These are phyloP conservation scores for Mohoua ochrocephala DNA, from an alignment of 2,113 vertebrate species.

Conservation along the genomic window DNA sequence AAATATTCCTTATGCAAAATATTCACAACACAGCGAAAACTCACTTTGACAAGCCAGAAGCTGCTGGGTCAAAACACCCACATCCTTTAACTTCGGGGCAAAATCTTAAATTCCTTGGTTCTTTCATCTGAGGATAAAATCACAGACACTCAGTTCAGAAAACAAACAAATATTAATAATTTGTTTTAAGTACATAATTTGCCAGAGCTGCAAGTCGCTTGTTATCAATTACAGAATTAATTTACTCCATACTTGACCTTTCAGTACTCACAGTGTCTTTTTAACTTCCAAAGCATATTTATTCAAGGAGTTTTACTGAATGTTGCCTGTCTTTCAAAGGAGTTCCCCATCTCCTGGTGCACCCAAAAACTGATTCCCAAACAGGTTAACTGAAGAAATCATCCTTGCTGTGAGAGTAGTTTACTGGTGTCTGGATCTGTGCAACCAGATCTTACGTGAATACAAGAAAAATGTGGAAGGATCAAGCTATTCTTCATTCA, in stretches of 20 bases:
- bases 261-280: not conserved
- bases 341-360: not conserved
- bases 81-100: not conserved
- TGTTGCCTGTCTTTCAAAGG: accelerated
- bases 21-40: not conserved
- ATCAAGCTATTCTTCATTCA: not conserved
- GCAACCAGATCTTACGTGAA: not conserved
- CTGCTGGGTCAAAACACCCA: not conserved
- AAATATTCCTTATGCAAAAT: not conserved
- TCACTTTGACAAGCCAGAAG: not conserved
- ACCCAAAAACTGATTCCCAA: not conserved
- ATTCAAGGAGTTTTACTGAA: not conserved
- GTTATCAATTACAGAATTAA: constrained; percentile 4
- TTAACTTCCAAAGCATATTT: not conserved
- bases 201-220: not conserved
- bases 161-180: not conserved
- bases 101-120: not conserved
- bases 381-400: not conserved
- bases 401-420: not conserved
- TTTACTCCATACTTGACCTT: constrained; percentile 26
- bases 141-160: not conserved
- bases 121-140: constrained; percentile 5
- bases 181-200: constrained; percentile 5
- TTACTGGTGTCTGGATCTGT: not conserved
- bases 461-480: not conserved